Base-by-base conservation (phyloP, 2,113 vertebrate genomes). In the Pleuronectes platessa region DNA sequence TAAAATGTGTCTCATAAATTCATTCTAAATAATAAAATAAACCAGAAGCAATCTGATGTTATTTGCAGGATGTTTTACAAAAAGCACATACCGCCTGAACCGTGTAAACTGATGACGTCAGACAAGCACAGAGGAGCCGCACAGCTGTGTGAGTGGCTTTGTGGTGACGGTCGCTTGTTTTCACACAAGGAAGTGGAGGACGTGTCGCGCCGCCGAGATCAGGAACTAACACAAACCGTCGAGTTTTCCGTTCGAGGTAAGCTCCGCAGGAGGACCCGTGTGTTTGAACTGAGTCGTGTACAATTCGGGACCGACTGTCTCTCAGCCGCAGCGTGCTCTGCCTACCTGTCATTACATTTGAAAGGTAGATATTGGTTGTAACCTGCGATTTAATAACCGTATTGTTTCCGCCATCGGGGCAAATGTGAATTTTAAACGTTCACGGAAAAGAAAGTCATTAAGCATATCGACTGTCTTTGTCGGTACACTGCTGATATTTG, bases 131-230 rank as follows among this genome's bases (percentile, higher is more conserved):
- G 18, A 51, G 61, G 3, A 15, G 20, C 14, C 2, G 37, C 20
- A 13, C 61, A 21, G 10, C 27, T 62, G 61, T 62, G 23, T 24
- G 21, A 9, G 56, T 17, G 56, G 23, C 23, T 27, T 6, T 27
- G 61, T 23, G 42, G 74, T 83, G 87, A 86, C 84, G 79, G 74
- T 68, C 75, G 60, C 15, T 5, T 21, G n/a, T 21, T 27, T 31
- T 71, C 64, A 59, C 31, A 70, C 59, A 58, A 88, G 84, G 88
- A 90, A 88, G 88, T 86, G 51, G 53, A 71, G 14, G 64, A 67
- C 20, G 69, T 26, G 45, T 65, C 21, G 20, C 11, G 3, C 1
- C 6, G 2, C 27, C 66, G 15, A 76, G 11, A 8, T 1, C n/a
- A 15, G 8, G 24, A 12, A 62, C 21, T 1, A 4, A 27, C 49